Conservation (phyloP, 2,888 invertebrate species). For the Clunio marinus region DNA sequence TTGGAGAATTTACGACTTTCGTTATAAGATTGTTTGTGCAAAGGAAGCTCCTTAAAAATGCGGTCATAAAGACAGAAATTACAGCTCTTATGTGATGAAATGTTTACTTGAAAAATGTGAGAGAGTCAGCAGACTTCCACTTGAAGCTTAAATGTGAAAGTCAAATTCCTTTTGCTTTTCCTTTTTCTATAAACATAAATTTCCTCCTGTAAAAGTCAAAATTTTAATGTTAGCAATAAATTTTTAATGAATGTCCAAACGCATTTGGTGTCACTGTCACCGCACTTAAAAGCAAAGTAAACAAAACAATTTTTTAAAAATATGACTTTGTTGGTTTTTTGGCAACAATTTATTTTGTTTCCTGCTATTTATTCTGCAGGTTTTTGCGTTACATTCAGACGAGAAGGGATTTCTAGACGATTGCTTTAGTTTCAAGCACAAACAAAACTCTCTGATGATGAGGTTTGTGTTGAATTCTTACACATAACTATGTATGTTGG, state of each 20-base stretch:
- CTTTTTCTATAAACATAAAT: not conserved
- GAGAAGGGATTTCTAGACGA: not conserved
- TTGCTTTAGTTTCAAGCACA: not conserved
- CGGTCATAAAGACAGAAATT: not conserved
- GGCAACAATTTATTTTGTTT: conserved; percentile 3
- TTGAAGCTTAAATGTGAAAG: too few species aligned
- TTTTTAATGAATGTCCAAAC: not conserved
- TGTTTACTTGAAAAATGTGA: not conserved
- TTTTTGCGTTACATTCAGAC: not conserved
- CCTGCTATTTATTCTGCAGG: too few species aligned
- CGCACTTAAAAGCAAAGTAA: not conserved
- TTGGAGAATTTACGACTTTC: not conserved
- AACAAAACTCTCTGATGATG: not conserved
- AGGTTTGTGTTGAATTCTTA: conserved; percentile 8
- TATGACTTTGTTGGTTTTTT: not conserved
- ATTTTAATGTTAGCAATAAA: not conserved
- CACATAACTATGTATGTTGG: too few species aligned
- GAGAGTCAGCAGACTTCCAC: not conserved
- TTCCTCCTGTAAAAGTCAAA: not conserved
- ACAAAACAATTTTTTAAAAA: conserved; percentile 2
- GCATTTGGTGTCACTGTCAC: not conserved
- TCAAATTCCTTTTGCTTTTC: too few species aligned
- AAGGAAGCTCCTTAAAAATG: too few species aligned
- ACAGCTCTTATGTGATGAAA: not conserved
- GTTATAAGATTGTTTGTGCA: not conserved